Base-by-base conservation (phyloP, 1,140 invertebrate species). In the Mizuhopecten yessoensis region DNA sequence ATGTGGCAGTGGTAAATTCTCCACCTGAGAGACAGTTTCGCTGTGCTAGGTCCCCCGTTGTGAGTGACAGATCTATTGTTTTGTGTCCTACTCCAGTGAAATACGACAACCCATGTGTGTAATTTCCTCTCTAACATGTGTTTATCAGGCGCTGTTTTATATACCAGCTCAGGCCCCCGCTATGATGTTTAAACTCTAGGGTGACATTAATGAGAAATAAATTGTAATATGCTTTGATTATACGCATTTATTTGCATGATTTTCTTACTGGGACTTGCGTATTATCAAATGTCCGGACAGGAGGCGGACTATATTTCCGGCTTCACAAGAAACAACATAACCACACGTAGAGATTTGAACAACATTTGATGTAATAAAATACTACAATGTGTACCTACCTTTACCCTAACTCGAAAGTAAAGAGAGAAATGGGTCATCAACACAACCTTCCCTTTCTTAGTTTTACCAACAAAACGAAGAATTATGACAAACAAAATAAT, bases 181-280 rank as follows among this genome's bases (percentile, higher is more conserved):
- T 75, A 75, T 75, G 57, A 75, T 75, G 0, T 75, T 23, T 29
- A 29, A 75, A 75, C 57, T 29, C 57, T 29, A 13, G n/a, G 11
- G 23, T 75, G 57, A 75, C 57, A 75, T 75, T 75, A 75, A 75
- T 75, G 57, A 75, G 57, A 75, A n/a, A 29, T 75, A 75, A 75
- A 75, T 75, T 75, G 57, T 75, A 75, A 75, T 75, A 75, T 75
- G 57, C 57, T 75, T 75, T 75, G 57, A 75, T 75, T 75, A 75
- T 75, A 75, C 57, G n/a, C 57, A 75, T 29, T 75, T 75, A 75
- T 75, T 75, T 75, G 57, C 57, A 75, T 75, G n/a, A 75, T 9
- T 75, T 75, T 75, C 57, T n/a, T 75, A 75, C 57, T 29, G n/a
- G 57, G 29, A 75, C 57, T 75, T 75, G 11, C 17, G 23, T 75